Evolutionary conservation across 2,888 invertebrate species (phyloP), one percentile per base, ranked within the genome.

Genomic region (Bembecia ichneumoniformis): DNA sequence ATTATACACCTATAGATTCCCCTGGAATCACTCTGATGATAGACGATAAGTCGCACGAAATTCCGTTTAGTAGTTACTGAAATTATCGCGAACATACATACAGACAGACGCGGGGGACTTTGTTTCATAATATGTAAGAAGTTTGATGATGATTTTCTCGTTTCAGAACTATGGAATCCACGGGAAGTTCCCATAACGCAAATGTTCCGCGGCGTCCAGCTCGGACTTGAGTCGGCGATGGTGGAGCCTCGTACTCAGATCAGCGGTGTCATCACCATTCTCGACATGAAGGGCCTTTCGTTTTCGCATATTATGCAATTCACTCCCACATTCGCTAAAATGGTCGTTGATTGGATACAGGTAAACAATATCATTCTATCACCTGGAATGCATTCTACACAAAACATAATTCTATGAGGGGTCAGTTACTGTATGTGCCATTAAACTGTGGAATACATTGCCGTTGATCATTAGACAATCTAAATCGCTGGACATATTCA

Each of bases 231-330:
- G 70, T 91, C 92, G 0, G 94, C 94, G 0, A 91, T 94, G 89
- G 86, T 88, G n/a, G 95, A 96, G 68, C 93, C 94, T 0, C 84
- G 81, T 58, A 94, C 95, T 0, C 95, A 95, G 81, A 90, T 95
- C 50, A 89, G 90, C 52, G 95, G 95, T 0, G 91, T 91, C 11
- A 86, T 91, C 50, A 91, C 93, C 14, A 89, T 95, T 43, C 77
- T 95, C 48, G 93, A 95, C 68, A 90, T 94, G 90, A 91, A 92
- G 51, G 94, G 93, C 0, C 78, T 95, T 4, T 88, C 92, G 0
- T 79, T 95, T 57, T 87, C 83, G 20, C 95, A 96, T 51, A 89
- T 94, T 36, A 87, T 90, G 77, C 93, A 95, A 63, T 92, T 94
- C 68, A 93, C 93, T 1, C 95, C 95, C 0, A 89, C 89, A n/a